Evolutionary conservation across 2,797 vertebrate species (phyloP), one percentile per base, ranked within the genome.

Genomic region (Discoglossus pictus): DNA sequence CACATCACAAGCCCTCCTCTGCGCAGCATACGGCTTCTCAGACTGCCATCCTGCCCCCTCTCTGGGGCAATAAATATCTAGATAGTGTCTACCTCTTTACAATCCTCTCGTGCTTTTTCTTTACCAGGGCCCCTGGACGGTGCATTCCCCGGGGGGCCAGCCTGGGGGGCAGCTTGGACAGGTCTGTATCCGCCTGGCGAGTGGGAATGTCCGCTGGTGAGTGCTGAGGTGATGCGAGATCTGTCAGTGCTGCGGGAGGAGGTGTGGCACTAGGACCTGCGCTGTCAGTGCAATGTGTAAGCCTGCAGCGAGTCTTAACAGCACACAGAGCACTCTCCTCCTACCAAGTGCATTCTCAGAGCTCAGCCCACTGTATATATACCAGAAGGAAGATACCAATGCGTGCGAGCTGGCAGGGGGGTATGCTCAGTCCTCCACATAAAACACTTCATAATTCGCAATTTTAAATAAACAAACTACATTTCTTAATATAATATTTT

Each of bases 81-180:
- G 10, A 56, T 21, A 39, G 8, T 56, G 53, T 90, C 92, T 93
- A 93, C 91, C 91, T 95, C 80, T 94, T 92, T 69, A 93, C 93
- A 75, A 88, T 84, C 77, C 83, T 89, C 54, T 82, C 71, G 3
- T 84, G 75, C 90, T 93, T 95, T 85, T 93, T 95, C 89, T 92
- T 93, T 76, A 88, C 89, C 84, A 88, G 86, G 76, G 88, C 88
- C 85, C 87, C 87, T 86, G 76, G 83, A 79, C 83, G 80, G 87
- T 76, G 85, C 92, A 94, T 94, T 82, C 88, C 91, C 91, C 80
- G 87, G 68, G 78, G 50, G 78, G 78, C 80, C 64, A 74, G 80
- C 74, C 50, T 48, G 68, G 39, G 81, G 82, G 84, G 88, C 92
- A 92, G 91, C 79, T 90, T 92, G 58, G 88, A 75, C 78, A 79